A percentile compares a stretch with the other conserved stretches of the same genome.
Conservation (phyloP, 1,140 invertebrate species). For the Panonychus citri region DNA sequence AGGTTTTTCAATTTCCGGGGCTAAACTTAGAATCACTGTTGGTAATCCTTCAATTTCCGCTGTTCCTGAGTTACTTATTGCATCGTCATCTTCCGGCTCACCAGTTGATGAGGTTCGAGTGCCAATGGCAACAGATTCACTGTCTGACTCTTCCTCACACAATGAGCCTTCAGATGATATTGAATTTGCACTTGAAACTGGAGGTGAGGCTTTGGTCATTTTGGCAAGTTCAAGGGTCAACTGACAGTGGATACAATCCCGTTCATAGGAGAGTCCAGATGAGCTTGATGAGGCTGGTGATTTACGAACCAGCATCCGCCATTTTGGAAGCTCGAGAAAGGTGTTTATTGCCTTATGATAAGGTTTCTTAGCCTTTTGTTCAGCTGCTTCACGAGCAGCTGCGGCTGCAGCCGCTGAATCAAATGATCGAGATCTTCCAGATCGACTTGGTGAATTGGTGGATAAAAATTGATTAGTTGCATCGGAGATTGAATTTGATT, state of each 20-base stretch:
- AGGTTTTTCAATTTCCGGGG: neutral
- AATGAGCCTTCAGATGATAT: too few relatives aligned
- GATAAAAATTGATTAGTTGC: too few relatives aligned
- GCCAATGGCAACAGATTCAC: neutral
- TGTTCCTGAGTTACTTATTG: too few relatives aligned
- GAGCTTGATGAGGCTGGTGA: slow-evolving; percentile 3
- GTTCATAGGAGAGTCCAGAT: slow-evolving; percentile 24
- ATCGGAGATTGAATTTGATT: too few relatives aligned
- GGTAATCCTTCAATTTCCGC: neutral
- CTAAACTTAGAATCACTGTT: neutral
- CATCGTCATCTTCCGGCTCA: neutral
- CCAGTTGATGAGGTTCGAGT: neutral
- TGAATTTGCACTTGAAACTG: too few relatives aligned
- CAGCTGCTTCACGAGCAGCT: neutral
- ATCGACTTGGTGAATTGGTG: too few relatives aligned
- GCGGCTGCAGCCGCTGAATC: neutral
- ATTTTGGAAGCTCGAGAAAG: slow-evolving; percentile 13
- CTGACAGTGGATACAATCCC: slow-evolving; percentile 25
- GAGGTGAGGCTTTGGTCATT: too few relatives aligned
- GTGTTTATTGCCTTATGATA: slow-evolving; percentile 21
- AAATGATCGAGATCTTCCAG: neutral
- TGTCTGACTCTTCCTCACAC: slow-evolving; percentile 14
- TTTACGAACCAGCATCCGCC: slow-evolving; percentile 7
- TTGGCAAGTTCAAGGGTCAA: too few relatives aligned
- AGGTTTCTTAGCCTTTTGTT: neutral